A percentile compares a stretch with the other conserved stretches of the same genome.
phyloP scores from a whole-genome alignment of 1,140 invertebrate species.

The Drosophila bocqueti region DNA sequence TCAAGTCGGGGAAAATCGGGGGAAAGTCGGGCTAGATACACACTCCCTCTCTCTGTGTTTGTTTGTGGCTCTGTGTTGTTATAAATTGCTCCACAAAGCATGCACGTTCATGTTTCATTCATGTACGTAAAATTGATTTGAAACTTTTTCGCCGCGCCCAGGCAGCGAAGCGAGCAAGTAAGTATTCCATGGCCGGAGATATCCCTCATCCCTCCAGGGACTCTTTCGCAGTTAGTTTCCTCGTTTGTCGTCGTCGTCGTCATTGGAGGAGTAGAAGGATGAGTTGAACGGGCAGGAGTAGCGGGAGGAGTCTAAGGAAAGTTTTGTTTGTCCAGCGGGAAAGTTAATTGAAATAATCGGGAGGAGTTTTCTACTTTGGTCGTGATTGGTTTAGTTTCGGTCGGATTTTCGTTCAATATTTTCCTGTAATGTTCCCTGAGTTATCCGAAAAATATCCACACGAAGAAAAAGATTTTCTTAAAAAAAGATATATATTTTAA shows the following conservation, averaged over 20 bases:
- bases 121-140: slow-evolving; percentile 81
- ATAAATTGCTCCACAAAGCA: slow-evolving; percentile 75
- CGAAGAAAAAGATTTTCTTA: not conserved
- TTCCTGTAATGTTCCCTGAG: slow-evolving; percentile 20
- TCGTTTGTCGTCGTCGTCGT: slow-evolving; percentile 22
- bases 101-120: slow-evolving; percentile 81
- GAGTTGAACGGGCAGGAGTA: not conserved
- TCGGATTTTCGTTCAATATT: slow-evolving; percentile 41
- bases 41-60: slow-evolving; percentile 13
- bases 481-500: not conserved
- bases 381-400: slow-evolving; percentile 68
- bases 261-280: not conserved
- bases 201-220: slow-evolving; percentile 1
- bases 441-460: not conserved
- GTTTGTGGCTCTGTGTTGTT: slow-evolving; percentile 49
- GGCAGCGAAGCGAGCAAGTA: slow-evolving; percentile 51
- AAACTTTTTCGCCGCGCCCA: slow-evolving; percentile 61
- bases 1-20: slow-evolving; percentile 19
- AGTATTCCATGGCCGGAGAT: slow-evolving; percentile 26
- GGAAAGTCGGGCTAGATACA: not conserved
- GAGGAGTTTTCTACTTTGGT: slow-evolving; percentile 59
- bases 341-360: slow-evolving; percentile 81
- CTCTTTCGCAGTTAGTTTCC: slow-evolving; percentile 17
- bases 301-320: not conserved
- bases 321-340: slow-evolving; percentile 50